phyloP scores from a whole-genome alignment of 2,113 vertebrate species.

The Callipepla californica region DNA sequence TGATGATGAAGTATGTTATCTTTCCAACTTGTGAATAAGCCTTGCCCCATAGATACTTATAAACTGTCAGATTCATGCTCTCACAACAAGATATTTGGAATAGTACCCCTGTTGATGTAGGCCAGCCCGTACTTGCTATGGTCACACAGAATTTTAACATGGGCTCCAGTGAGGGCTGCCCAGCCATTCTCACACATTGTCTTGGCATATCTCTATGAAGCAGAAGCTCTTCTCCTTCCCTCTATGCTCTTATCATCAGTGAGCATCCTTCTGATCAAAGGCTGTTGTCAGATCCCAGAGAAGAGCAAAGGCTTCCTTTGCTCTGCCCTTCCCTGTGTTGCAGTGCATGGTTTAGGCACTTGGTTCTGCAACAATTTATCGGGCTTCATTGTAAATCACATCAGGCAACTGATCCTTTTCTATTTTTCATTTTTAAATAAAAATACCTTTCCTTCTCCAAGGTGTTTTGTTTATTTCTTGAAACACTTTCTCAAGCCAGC shows the following conservation, averaged over 20 bases:
- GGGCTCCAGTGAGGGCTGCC: neutral
- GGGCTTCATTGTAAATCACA: neutral
- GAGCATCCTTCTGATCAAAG: neutral
- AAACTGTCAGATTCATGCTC: neutral
- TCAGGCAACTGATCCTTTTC: neutral
- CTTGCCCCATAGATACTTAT: neutral
- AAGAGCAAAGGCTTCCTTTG: neutral
- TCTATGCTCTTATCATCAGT: neutral
- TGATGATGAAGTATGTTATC: neutral
- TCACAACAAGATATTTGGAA: neutral
- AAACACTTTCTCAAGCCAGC: neutral
- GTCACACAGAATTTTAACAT: neutral
- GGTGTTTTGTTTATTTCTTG: neutral
- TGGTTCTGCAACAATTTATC: neutral
- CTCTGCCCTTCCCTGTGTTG: neutral
- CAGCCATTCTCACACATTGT: neutral
- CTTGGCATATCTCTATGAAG: neutral
- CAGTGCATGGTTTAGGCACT: neutral
- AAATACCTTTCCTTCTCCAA: neutral
- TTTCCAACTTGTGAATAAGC: neutral
- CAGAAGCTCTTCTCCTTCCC: neutral
- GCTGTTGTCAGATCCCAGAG: neutral
- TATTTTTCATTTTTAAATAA: neutral
- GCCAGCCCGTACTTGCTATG: rapidly evolving
- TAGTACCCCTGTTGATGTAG: neutral